A percentile compares a stretch with the other conserved stretches of the same genome.
Evolutionary conservation across 1,140 invertebrate species (phyloP).

Genomic region (Kradibia gibbosae): DNA sequence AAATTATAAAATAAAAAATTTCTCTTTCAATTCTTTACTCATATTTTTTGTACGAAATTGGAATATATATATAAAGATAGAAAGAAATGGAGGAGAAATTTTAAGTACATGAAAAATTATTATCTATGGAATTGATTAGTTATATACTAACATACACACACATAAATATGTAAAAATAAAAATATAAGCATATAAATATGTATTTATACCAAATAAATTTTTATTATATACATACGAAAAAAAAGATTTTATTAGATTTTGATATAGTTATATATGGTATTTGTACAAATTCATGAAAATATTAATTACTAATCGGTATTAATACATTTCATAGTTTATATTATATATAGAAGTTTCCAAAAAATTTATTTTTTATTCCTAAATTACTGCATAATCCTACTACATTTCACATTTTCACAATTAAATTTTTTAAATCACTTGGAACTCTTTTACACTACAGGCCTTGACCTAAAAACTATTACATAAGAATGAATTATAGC

Average conservation of each 20-base stretch:
- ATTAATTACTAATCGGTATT: no score
- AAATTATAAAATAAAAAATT: no score
- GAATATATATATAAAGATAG: constrained; percentile 13
- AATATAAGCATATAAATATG: constrained; percentile 24
- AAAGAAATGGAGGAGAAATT: not conserved
- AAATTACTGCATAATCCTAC: no score
- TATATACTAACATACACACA: constrained; percentile 37
- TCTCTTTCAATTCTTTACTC: no score
- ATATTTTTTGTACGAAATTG: no score
- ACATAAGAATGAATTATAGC: not conserved
- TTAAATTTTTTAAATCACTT: no score
- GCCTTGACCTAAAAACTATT: constrained; percentile 10
- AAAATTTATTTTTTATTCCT: no score
- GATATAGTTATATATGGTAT: constrained; percentile 19
- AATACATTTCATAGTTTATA: no score
- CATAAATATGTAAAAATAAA: constrained; percentile 10
- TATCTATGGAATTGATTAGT: constrained; percentile 51
- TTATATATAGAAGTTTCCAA: no score
- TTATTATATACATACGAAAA: constrained; percentile 26
- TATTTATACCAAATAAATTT: constrained; percentile 41
- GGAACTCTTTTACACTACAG: no score
- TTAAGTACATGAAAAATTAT: constrained; percentile 31
- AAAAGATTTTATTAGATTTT: constrained; percentile 16
- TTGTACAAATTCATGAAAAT: constrained; percentile 10
- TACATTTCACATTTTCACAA: no score